phyloP scores from a whole-genome alignment of 2,113 vertebrate genomes.

The Anser cygnoides region DNA sequence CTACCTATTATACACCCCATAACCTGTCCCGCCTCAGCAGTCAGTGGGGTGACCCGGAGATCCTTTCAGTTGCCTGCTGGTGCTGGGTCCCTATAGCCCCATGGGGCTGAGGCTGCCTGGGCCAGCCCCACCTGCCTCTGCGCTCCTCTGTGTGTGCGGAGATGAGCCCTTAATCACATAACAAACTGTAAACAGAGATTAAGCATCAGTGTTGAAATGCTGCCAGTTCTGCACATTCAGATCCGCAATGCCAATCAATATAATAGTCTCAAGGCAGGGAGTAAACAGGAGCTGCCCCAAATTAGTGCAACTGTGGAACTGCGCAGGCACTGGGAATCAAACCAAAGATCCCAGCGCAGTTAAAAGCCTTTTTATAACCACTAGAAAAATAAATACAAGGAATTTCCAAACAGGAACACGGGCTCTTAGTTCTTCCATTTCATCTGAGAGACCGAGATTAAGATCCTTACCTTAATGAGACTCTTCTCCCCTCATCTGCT shows the following conservation, averaged over 20 bases:
- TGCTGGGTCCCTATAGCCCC: neutral
- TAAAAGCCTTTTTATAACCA: neutral
- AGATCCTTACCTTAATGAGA: neutral
- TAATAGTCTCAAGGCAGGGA: neutral
- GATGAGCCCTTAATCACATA: neutral
- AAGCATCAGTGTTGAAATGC: neutral
- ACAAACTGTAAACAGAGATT: neutral
- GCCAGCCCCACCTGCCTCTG: neutral
- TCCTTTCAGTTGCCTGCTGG: neutral
- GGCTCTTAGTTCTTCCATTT: neutral
- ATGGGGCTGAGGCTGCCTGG: neutral
- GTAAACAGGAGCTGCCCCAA: neutral
- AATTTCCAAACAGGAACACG: neutral
- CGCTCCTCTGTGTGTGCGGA: neutral
- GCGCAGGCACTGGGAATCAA: neutral
- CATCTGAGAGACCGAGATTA: neutral
- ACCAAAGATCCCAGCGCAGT: neutral
- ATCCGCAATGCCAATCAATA: neutral
- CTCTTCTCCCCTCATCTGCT: neutral
- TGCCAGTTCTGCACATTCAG: neutral
- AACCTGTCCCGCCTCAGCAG: rapidly evolving
- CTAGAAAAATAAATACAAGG: neutral
- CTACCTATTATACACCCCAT: neutral
- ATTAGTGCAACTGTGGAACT: neutral
- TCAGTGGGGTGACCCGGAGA: rapidly evolving